These are phyloP conservation scores for Rhynchopsitta pachyrhyncha DNA, from an alignment of 2,113 vertebrate genomes.

Conservation along the genomic window DNA sequence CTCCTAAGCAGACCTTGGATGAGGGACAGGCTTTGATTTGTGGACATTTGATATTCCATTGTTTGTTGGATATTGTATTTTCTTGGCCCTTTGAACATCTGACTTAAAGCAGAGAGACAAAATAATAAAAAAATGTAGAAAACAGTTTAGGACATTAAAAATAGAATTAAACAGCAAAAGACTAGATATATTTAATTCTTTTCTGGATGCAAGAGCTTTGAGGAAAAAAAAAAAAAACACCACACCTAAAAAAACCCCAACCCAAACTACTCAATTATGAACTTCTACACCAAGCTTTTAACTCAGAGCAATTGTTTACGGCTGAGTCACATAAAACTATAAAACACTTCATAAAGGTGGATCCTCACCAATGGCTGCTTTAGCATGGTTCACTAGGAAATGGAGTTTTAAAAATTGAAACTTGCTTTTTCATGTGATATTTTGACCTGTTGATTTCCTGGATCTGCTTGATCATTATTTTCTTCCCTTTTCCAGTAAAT, in stretches of 20 bases:
- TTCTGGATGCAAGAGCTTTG: not conserved
- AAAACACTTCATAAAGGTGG: not conserved
- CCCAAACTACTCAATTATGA: not conserved
- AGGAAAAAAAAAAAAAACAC: not conserved
- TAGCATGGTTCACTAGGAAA: not conserved
- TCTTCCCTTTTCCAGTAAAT: not conserved
- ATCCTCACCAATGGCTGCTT: not conserved
- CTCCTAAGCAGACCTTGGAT: not conserved
- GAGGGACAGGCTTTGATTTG: slow-evolving; percentile 22
- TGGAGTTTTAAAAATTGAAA: not conserved
- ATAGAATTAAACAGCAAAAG: not conserved
- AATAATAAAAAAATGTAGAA: not conserved
- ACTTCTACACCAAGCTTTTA: not conserved
- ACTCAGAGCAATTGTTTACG: not conserved
- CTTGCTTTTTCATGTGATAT: not conserved
- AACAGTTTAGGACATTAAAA: not conserved
- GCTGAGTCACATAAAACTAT: not conserved
- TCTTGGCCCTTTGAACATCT: not conserved
- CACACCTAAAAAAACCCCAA: not conserved
- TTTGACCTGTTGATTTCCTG: not conserved
- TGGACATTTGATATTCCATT: not conserved
- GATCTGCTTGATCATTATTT: not conserved
- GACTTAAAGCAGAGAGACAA: not conserved
- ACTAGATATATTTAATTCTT: not conserved
- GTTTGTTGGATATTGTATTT: not conserved